A percentile compares a stretch with the other conserved stretches of the same genome.
Conservation (phyloP, 2,797 vertebrate genomes). For the Columba guinea region DNA sequence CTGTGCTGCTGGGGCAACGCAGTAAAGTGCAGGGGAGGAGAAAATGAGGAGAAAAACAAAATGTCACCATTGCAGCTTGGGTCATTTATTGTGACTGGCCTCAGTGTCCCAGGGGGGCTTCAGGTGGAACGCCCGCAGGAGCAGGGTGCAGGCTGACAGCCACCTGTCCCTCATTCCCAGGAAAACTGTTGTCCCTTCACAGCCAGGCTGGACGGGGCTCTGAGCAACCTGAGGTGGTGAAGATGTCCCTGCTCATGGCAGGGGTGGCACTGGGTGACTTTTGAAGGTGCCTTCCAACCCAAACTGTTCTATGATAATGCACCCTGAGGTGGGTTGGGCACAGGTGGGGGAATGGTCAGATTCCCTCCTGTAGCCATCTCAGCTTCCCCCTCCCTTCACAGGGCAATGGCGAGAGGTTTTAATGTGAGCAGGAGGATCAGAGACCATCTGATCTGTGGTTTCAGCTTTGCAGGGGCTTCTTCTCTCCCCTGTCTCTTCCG, state of each 20-base stretch:
- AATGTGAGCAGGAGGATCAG: not conserved
- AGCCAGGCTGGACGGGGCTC: too few species aligned
- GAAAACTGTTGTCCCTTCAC: not conserved
- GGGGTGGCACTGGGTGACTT: too few species aligned
- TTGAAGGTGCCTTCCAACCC: too few species aligned
- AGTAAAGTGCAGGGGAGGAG: not conserved
- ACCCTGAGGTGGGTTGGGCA: fast-evolving
- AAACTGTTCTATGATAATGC: not conserved
- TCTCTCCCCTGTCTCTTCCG: not conserved
- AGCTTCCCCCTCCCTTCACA: not conserved
- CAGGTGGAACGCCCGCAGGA: not conserved
- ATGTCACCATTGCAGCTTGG: fast-evolving
- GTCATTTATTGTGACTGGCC: not conserved
- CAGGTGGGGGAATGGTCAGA: fast-evolving
- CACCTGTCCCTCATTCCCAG: not conserved
- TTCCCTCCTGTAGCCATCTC: not conserved
- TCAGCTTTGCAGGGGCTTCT: not conserved
- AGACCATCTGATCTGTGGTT: not conserved
- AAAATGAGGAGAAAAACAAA: not conserved
- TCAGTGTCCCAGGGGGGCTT: fast-evolving
- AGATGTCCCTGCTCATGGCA: too few species aligned
- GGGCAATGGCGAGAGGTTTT: fast-evolving
- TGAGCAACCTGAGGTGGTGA: too few species aligned
- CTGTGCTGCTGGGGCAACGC: not conserved
- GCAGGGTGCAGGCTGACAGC: not conserved